Percentiles rank a stretch among this genome's conserved stretches.
Evolutionary conservation across 2,113 vertebrate species (phyloP).

Genomic region (Colius striatus): DNA sequence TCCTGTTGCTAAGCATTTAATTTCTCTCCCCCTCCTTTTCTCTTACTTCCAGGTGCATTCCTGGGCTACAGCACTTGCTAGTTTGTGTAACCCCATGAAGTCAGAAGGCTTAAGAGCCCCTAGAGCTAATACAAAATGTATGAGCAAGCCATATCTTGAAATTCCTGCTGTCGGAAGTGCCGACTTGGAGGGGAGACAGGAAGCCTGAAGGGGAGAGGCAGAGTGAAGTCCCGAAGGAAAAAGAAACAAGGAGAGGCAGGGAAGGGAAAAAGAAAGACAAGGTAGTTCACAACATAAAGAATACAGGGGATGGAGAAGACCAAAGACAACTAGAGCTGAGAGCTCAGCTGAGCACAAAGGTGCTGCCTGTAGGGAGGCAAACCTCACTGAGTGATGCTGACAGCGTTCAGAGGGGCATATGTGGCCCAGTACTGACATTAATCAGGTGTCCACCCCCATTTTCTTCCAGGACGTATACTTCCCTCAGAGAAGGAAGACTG

Average conservation of each 20-base stretch:
- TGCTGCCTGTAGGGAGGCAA: neutral
- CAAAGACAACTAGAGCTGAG: neutral
- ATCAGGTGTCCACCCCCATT: neutral
- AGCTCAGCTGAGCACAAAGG: neutral
- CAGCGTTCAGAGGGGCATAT: rapidly evolving
- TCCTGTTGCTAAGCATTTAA: constrained; percentile 65
- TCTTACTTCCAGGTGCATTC: constrained; percentile 49
- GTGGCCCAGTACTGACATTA: neutral
- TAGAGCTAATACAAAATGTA: constrained; percentile 57
- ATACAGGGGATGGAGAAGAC: neutral
- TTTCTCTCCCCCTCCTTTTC: neutral
- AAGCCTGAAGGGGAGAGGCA: constrained; percentile 30
- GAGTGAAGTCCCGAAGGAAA: neutral
- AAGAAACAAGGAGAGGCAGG: neutral
- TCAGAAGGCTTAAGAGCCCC: constrained; percentile 56
- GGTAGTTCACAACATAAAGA: neutral
- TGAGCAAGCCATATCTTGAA: neutral
- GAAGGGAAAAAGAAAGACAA: neutral
- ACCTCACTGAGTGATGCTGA: rapidly evolving
- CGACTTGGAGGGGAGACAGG: neutral
- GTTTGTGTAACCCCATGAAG: constrained; percentile 56
- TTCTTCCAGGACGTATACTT: neutral
- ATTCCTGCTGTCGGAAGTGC: constrained; percentile 52
- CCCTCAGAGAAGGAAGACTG: neutral
- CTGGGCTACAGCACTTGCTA: neutral